Conservation (phyloP, 2,113 vertebrate species). For the Mustela lutreola region DNA sequence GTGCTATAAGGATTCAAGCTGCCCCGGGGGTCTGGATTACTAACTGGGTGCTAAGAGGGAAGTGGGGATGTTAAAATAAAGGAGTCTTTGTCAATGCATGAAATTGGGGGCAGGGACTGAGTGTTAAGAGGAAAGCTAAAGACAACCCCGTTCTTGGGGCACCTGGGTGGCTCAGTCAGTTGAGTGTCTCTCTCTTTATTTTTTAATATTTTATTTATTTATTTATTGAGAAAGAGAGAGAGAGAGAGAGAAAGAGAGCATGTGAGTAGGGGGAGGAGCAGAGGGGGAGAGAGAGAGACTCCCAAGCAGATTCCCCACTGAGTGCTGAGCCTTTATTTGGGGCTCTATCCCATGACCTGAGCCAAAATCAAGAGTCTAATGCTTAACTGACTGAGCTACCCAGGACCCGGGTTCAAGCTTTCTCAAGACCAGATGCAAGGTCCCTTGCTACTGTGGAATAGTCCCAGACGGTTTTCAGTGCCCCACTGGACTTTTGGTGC, state of each 20-base stretch:
- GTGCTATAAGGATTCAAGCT: background rate
- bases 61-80: background rate
- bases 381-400: background rate
- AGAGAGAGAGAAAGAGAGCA: background rate
- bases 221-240: background rate
- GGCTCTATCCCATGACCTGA: background rate
- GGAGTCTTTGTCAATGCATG: background rate
- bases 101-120: background rate
- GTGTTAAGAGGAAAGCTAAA: background rate
- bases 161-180: background rate
- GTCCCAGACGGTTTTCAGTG: background rate
- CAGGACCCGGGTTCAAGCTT: background rate
- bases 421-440: background rate
- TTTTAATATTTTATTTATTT: background rate
- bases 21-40: background rate
- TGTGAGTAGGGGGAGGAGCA: background rate
- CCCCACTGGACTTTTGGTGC: background rate
- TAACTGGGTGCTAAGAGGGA: conserved; percentile 4
- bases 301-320: background rate
- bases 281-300: background rate
- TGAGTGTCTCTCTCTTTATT: background rate
- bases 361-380: background rate
- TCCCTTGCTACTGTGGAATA: background rate
- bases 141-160: background rate
- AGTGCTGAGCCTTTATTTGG: background rate